Evolutionary conservation across 2,888 invertebrate genomes (phyloP), one percentile per base, ranked within the genome.

Genomic region (Brachycybe producta): DNA sequence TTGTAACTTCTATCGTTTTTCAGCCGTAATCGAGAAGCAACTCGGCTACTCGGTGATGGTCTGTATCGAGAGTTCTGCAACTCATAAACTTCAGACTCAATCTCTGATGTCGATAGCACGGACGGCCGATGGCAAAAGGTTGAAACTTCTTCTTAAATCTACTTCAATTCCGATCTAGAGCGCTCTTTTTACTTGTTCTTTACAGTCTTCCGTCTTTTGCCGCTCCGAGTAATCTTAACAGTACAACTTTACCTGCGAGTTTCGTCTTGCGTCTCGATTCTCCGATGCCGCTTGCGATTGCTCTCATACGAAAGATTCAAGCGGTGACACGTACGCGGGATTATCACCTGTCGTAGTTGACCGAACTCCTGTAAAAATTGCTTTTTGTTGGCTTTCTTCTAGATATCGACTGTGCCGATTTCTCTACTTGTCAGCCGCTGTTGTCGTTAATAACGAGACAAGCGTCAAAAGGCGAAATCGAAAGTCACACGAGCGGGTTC

Each of bases 31-130:
- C n/a, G 67, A 69, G 58, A 78, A 79, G 56, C 76, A 77, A 45
- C 73, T 88, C 40, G 92, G 91, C 0, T 81, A 84, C 60, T 86
- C 82, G 54, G 91, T 87, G 1, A 87, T 87, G 0, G 84, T 95
- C 0, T 82, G 86, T 57, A 76, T 95, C 62, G 92, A 94, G 69
- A 84, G 86, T 15, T 84, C 88, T 2, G 76, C 82, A 0, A 77
- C 81, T 11, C 87, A 88, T 58, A 90, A 90, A 64, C 70, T 90
- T 49, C 88, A 87, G 64, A 70, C 64, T 5, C 66, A 65, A 57
- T 67, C 69, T 4, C 61, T 70, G 15, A 66, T 68, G 58, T 66
- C 61, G 4, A 56, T 66, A 34, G 58, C 61, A 36, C 78, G 79
- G 62, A 76, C 77, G 58, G 67, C 77, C 21, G 79, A 77, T 62